These are phyloP conservation scores for Neotoxoptera formosana DNA, from an alignment of 1,140 invertebrate species.

Conservation along the genomic window DNA sequence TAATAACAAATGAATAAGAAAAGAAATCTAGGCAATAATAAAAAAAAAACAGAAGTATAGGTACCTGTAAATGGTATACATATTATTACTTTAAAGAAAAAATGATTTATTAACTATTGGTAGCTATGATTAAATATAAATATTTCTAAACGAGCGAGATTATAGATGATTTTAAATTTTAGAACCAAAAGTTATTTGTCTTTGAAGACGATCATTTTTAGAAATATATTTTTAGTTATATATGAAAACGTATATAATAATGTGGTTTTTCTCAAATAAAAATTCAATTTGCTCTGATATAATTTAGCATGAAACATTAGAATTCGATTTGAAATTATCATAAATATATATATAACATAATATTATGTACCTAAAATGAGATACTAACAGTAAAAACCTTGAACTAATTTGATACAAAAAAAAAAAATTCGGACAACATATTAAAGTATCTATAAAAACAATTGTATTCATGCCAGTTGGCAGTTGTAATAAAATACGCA, in stretches of 20 bases:
- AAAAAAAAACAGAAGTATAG: background rate
- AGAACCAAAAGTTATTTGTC: background rate
- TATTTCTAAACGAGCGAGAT: background rate
- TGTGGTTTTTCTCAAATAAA: background rate
- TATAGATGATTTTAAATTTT: background rate
- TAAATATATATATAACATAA: background rate
- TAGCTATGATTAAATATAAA: background rate
- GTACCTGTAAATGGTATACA: background rate
- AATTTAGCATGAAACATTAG: background rate
- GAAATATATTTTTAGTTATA: background rate
- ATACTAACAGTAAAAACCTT: background rate
- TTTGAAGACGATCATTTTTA: background rate
- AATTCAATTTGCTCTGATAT: background rate
- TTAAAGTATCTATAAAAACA: background rate
- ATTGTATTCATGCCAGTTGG: background rate
- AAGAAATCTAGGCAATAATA: background rate
- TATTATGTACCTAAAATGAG: background rate
- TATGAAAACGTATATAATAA: background rate
- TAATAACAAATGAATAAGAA: conserved; percentile 2
- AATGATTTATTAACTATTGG: background rate
- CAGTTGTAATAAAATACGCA: background rate
- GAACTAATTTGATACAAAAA: conserved; percentile 24
- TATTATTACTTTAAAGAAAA: background rate
- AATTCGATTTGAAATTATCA: background rate
- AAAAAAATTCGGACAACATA: background rate